A percentile compares a stretch with the other conserved stretches of the same genome.
phyloP scores from a whole-genome alignment of 2,113 vertebrate genomes.

The Crotalus helleri region DNA sequence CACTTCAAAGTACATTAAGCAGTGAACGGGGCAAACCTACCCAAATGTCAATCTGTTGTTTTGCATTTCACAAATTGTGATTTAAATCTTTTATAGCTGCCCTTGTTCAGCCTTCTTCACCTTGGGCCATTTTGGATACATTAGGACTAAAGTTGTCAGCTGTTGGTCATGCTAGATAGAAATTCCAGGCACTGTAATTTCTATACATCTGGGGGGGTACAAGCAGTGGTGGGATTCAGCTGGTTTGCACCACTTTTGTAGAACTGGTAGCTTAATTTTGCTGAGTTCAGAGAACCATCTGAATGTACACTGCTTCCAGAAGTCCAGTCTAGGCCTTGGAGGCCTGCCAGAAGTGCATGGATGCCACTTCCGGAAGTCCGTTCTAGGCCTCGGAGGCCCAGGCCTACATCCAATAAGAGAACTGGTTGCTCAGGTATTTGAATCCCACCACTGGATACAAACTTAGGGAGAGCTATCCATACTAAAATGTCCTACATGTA shows the following conservation, averaged over 20 bases:
- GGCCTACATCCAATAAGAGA: too few relatives aligned
- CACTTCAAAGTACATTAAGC: background rate
- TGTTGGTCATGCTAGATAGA: background rate
- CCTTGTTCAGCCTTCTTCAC: background rate
- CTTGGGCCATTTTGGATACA: background rate
- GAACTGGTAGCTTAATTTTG: too few relatives aligned
- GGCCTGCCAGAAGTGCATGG: too few relatives aligned
- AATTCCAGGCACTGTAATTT: background rate
- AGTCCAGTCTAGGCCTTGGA: too few relatives aligned
- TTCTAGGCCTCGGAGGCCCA: too few relatives aligned
- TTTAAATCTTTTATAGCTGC: background rate
- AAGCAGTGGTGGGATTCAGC: too few relatives aligned
- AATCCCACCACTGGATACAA: background rate
- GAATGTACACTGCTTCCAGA: too few relatives aligned
- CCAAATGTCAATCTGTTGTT: background rate
- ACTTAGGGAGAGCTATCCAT: background rate
- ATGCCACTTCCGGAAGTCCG: too few relatives aligned
- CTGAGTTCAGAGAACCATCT: too few relatives aligned
- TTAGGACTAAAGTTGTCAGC: background rate
- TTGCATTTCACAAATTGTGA: background rate
- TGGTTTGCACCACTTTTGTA: too few relatives aligned
- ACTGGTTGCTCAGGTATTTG: too few relatives aligned
- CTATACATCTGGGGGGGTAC: background rate
- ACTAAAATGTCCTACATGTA: background rate
- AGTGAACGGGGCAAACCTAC: background rate